Conservation (phyloP, 2,113 vertebrate species). For the Lanius collurio region DNA sequence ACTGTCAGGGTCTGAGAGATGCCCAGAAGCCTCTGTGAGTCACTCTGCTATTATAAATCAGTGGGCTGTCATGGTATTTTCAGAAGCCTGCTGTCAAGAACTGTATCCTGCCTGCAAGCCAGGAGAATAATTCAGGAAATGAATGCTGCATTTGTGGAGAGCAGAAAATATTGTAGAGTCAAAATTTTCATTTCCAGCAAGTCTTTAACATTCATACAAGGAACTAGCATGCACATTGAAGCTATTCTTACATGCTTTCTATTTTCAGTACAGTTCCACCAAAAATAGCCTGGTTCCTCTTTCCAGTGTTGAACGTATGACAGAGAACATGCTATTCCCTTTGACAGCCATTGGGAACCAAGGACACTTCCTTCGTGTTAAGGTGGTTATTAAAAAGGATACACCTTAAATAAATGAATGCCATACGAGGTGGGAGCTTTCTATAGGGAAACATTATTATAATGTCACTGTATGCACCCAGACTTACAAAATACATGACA, state of each 20-base stretch:
- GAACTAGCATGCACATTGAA: neutral
- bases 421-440: neutral
- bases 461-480: neutral
- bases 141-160: neutral
- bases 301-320: neutral
- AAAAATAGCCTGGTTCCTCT: neutral
- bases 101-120: conserved; percentile 6
- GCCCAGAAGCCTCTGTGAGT: neutral
- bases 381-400: neutral
- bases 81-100: conserved; percentile 1
- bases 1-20: neutral
- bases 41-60: neutral
- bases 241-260: neutral
- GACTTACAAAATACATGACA: neutral
- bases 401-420: neutral
- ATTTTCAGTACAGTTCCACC: neutral
- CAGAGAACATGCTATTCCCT: neutral
- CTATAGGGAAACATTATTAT: neutral
- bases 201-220: neutral
- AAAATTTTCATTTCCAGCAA: conserved; percentile 21
- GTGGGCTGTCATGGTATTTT: neutral
- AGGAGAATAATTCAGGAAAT: conserved; percentile 37
- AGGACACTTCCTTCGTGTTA: neutral
- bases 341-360: neutral
- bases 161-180: neutral